These are phyloP conservation scores for Polymixis flavicincta DNA, from an alignment of 2,888 invertebrate species.

Conservation along the genomic window DNA sequence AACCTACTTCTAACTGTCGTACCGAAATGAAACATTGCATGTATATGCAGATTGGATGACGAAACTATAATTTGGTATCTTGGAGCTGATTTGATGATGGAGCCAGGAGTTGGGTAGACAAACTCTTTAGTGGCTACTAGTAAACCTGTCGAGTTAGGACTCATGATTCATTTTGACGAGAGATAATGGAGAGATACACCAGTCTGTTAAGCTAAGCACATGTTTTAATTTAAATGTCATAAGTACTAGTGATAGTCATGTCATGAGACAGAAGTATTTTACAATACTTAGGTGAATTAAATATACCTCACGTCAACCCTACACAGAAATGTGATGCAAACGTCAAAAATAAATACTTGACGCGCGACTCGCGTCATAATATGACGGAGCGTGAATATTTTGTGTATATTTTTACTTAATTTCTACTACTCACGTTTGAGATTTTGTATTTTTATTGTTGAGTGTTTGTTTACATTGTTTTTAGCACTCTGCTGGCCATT, in stretches of 20 bases:
- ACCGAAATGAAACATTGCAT: no score
- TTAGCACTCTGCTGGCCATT: neutral
- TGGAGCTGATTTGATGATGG: no score
- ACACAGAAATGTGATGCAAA: constrained; percentile 40
- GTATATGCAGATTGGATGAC: no score
- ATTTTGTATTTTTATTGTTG: constrained; percentile 32
- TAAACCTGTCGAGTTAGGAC: no score
- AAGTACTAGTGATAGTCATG: neutral
- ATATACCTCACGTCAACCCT: constrained; percentile 58
- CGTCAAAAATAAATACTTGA: constrained; percentile 69
- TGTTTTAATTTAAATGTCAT: no score
- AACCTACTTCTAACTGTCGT: no score
- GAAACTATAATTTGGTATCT: no score
- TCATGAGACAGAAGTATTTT: neutral
- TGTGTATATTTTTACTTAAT: constrained; percentile 56
- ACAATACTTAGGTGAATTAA: neutral
- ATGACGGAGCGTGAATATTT: constrained; percentile 60
- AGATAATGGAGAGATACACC: no score
- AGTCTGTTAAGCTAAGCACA: no score
- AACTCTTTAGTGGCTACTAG: no score
- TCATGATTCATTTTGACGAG: no score
- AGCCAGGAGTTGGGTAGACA: no score
- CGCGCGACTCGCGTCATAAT: constrained; percentile 56
- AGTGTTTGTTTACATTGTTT: constrained; percentile 39
- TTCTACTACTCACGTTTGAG: constrained; percentile 29